phyloP scores from a whole-genome alignment of 2,888 invertebrate species.

The Chesias legatella region DNA sequence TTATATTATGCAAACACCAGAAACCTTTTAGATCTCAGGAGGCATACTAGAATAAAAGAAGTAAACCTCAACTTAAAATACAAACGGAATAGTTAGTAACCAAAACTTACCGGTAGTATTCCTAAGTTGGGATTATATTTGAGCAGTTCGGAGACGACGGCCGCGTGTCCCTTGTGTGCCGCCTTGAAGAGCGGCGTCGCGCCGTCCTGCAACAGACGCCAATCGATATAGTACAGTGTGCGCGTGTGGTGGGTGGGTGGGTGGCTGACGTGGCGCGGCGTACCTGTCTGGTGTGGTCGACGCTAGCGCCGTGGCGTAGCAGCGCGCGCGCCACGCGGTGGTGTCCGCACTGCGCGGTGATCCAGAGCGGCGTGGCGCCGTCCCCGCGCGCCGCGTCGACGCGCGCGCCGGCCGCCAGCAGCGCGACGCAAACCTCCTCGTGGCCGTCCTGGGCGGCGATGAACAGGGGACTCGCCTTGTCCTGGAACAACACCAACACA shows the following conservation, averaged over 20 bases:
- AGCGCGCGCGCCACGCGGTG: conserved; percentile 88
- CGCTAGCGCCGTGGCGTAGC: conserved; percentile 87
- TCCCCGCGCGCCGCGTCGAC: conserved; percentile 89
- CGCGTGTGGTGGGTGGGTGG: no score
- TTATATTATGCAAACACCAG: no score
- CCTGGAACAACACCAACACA: conserved; percentile 77
- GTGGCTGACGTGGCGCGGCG: conserved; percentile 28
- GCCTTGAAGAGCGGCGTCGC: conserved; percentile 97
- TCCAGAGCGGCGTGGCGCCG: conserved; percentile 95
- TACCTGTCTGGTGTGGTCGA: conserved; percentile 90
- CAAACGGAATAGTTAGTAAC: no score
- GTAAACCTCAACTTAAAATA: no score
- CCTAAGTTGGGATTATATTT: conserved; percentile 90
- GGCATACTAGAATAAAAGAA: no score
- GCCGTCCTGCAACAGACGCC: conserved; percentile 86
- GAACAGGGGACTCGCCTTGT: conserved; percentile 94
- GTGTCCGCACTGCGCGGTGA: conserved; percentile 97
- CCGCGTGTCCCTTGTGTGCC: conserved; percentile 95
- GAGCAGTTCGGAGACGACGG: conserved; percentile 91
- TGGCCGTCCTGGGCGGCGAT: conserved; percentile 97
- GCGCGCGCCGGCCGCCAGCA: conserved; percentile 86
- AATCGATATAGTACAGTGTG: conserved; percentile 40
- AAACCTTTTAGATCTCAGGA: no score
- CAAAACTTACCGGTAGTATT: conserved; percentile 88
- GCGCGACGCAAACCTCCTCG: conserved; percentile 86